Evolutionary conservation across 1,140 invertebrate species (phyloP).

Genomic region (Philopotamus ludificatus): DNA sequence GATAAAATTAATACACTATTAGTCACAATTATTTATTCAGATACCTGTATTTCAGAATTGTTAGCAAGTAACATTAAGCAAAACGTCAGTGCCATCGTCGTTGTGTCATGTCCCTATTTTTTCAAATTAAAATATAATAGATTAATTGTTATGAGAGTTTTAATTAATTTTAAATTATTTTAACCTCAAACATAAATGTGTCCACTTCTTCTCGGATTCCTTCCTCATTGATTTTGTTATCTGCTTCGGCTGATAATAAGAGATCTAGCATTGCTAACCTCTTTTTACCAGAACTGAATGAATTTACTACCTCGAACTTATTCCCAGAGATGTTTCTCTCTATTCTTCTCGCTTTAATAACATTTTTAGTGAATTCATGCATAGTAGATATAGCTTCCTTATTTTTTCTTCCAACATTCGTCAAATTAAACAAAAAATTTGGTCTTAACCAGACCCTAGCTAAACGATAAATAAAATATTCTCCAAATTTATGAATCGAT

Average conservation of each 20-base stretch:
- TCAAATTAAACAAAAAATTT: slow-evolving; percentile 43
- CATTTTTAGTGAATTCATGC: slow-evolving; percentile 62
- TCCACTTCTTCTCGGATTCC: slow-evolving; percentile 82
- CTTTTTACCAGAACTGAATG: slow-evolving; percentile 31
- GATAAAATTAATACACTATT: too few species aligned
- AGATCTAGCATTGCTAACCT: slow-evolving; percentile 46
- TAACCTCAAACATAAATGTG: slow-evolving; percentile 77
- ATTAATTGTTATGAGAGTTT: too few species aligned
- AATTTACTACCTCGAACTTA: slow-evolving; percentile 11
- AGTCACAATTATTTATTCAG: slow-evolving; percentile 62
- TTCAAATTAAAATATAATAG: too few species aligned
- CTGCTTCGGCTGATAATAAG: slow-evolving; percentile 60
- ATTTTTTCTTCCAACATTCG: slow-evolving; percentile 52
- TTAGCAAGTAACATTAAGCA: slow-evolving; percentile 67
- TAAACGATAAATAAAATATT: slow-evolving; percentile 46
- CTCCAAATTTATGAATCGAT: slow-evolving; percentile 47
- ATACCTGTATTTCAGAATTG: slow-evolving; percentile 60
- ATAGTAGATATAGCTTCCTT: slow-evolving; percentile 56
- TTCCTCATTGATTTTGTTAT: slow-evolving; percentile 57
- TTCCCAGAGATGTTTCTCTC: background rate
- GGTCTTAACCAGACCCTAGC: slow-evolving; percentile 45
- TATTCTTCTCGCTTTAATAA: slow-evolving; percentile 40
- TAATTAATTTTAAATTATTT: too few species aligned
- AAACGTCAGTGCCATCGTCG: slow-evolving; percentile 66
- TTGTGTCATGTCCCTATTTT: slow-evolving; percentile 82